Evolutionary conservation across 2,113 vertebrate species (phyloP).

Genomic region (Pangasianodon gigas): DNA sequence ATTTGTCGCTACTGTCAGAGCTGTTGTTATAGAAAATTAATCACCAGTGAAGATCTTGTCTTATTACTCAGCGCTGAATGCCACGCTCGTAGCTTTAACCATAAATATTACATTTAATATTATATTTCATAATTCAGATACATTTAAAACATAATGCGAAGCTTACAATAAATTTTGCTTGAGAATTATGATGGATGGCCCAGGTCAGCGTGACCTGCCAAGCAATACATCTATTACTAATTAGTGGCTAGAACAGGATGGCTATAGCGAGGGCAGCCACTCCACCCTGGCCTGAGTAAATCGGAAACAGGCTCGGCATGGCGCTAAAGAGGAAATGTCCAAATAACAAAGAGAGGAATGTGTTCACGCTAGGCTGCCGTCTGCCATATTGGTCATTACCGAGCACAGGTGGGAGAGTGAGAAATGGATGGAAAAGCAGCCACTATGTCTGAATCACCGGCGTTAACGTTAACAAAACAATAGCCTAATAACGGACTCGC

Average conservation of each 20-base stretch:
- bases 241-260: conserved; percentile 19
- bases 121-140: neutral
- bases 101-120: neutral
- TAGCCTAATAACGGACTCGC: conserved; percentile 16
- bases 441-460: conserved; percentile 20
- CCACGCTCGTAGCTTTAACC: neutral
- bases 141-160: neutral
- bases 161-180: neutral
- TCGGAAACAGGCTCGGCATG: conserved; percentile 70
- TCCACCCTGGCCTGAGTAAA: conserved; percentile 62
- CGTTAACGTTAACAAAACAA: conserved; percentile 28
- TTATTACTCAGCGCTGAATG: neutral
- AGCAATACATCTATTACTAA: conserved; percentile 5
- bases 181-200: neutral
- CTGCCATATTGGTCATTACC: conserved; percentile 60
- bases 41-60: neutral
- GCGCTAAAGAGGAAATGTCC: conserved; percentile 66
- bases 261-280: neutral
- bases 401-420: conserved; percentile 67
- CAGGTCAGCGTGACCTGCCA: neutral
- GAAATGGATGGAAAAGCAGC: conserved; percentile 48
- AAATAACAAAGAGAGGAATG: conserved; percentile 76
- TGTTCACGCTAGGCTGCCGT: conserved; percentile 62
- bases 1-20: neutral
- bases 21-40: neutral